Evolutionary conservation across 2,888 invertebrate species (phyloP).

Genomic region (Achlya flavicornis): DNA sequence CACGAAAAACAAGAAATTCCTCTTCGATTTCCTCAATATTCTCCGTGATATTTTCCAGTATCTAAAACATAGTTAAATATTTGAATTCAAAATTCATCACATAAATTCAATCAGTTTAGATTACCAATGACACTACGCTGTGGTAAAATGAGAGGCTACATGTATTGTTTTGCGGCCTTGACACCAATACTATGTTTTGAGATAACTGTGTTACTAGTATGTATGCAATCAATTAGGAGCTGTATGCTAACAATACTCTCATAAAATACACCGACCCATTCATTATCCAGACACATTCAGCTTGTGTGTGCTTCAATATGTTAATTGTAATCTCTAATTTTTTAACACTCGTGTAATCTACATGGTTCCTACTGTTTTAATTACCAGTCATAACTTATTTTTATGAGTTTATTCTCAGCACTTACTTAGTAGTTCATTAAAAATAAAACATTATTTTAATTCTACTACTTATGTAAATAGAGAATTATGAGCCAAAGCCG

Average conservation of each 20-base stretch:
- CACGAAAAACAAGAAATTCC: conserved; percentile 89
- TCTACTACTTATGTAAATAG: not conserved
- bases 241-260: conserved; percentile 63
- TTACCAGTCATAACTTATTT: not conserved
- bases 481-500: not conserved
- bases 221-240: conserved; percentile 66
- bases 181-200: conserved; percentile 66
- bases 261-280: conserved; percentile 49
- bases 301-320: conserved; percentile 27
- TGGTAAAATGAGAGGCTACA: conserved; percentile 54
- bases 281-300: conserved; percentile 26
- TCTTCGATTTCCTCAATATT: conserved; percentile 93
- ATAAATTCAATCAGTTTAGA: conserved; percentile 17
- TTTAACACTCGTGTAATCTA: conserved; percentile 1
- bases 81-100: conserved; percentile 2
- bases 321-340: conserved; percentile 11
- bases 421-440: conserved; percentile 9
- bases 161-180: conserved; percentile 74
- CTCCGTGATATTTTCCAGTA: conserved; percentile 90
- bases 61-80: conserved; percentile 55
- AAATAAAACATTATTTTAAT: conserved; percentile 8
- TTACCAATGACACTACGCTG: conserved; percentile 49
- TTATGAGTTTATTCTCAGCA: conserved; percentile 9
- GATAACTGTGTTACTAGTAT: conserved; percentile 51
- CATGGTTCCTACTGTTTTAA: not conserved